Conservation (phyloP, 2,888 invertebrate species). For the Caenorhabditis doughertyi region DNA sequence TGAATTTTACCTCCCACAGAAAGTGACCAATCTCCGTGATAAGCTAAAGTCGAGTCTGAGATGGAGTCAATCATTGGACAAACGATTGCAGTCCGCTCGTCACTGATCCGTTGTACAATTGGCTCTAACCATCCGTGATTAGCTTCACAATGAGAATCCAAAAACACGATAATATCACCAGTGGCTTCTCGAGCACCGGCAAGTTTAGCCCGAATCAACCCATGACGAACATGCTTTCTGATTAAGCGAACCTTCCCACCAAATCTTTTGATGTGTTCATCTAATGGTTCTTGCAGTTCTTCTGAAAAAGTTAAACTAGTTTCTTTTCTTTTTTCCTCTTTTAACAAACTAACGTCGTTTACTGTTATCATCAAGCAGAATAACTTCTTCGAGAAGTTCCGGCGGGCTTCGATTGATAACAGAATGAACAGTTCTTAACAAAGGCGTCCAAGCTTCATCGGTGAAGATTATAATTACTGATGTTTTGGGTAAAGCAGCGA, state of each 20-base stretch:
- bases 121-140: constrained; percentile 92
- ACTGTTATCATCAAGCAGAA: constrained; percentile 95
- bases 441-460: constrained; percentile 92
- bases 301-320: constrained; percentile 84
- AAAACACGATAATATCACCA: constrained; percentile 89
- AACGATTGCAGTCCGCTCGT: constrained; percentile 89
- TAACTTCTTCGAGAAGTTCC: constrained; percentile 91
- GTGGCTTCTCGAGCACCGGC: constrained; percentile 90
- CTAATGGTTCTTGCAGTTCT: constrained; percentile 88
- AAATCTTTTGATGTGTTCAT: constrained; percentile 87
- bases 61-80: constrained; percentile 97
- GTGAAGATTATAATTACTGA: constrained; percentile 88
- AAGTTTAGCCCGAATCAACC: constrained; percentile 92
- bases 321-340: not conserved
- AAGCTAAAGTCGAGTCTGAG: constrained; percentile 89
- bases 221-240: constrained; percentile 89
- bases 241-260: constrained; percentile 87
- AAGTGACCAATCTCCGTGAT: constrained; percentile 83
- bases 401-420: constrained; percentile 89
- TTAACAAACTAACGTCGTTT: constrained; percentile 83
- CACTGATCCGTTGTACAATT: constrained; percentile 90
- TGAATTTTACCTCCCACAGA: constrained; percentile 70
- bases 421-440: constrained; percentile 89
- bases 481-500: constrained; percentile 58
- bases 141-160: constrained; percentile 94